phyloP scores from a whole-genome alignment of 2,888 invertebrate species.

The Eurytoma adleriae region DNA sequence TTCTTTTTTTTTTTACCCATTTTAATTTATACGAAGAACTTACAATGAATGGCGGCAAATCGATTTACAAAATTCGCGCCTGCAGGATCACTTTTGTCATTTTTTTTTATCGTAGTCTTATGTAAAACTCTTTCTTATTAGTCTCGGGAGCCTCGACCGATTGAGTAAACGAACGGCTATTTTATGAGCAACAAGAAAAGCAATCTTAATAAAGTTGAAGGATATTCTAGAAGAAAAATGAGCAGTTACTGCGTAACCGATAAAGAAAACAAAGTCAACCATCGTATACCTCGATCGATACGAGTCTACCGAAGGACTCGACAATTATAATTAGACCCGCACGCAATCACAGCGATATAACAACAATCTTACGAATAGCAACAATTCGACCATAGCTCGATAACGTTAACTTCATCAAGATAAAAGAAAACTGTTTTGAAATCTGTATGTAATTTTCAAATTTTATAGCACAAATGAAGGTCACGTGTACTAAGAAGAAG shows the following conservation, averaged over 20 bases:
- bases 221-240: not conserved
- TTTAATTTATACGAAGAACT: slow-evolving; percentile 64
- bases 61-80: slow-evolving; percentile 68
- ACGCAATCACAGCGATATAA: slow-evolving; percentile 74
- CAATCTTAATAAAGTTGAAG: not conserved
- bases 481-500: not conserved
- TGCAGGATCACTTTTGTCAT: slow-evolving; percentile 62
- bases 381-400: slow-evolving; percentile 73
- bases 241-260: not conserved
- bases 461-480: not conserved
- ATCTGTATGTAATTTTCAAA: no score
- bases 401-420: slow-evolving; percentile 66
- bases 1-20: slow-evolving; percentile 65
- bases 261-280: slow-evolving; percentile 5
- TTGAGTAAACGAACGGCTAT: slow-evolving; percentile 18
- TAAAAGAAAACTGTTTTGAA: no score
- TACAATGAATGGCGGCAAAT: slow-evolving; percentile 68
- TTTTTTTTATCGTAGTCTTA: slow-evolving; percentile 47
- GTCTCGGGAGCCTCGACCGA: slow-evolving; percentile 50
- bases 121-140: slow-evolving; percentile 46
- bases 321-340: slow-evolving; percentile 60
- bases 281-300: slow-evolving; percentile 32
- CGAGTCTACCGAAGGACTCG: slow-evolving; percentile 37
- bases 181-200: not conserved
- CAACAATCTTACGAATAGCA: slow-evolving; percentile 75